These are phyloP conservation scores for Itoplectis maculator DNA, from an alignment of 2,888 invertebrate genomes.

Conservation along the genomic window DNA sequence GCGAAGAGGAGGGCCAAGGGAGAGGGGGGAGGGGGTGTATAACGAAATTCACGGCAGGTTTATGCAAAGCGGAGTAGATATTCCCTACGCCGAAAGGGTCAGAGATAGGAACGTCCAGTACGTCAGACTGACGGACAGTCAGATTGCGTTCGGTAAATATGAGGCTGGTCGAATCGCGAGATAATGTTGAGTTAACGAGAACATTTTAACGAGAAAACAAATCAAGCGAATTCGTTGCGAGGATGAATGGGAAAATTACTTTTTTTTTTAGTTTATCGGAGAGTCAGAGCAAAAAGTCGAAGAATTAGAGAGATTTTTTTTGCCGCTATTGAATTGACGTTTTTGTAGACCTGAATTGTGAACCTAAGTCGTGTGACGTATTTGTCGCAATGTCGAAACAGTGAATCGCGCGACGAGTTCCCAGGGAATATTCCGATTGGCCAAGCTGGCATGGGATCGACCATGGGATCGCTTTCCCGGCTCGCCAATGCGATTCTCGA, in stretches of 20 bases:
- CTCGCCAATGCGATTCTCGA: slow-evolving; percentile 44
- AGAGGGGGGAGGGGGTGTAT: slow-evolving; percentile 41
- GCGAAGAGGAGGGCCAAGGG: not conserved
- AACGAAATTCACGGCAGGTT: slow-evolving; percentile 62
- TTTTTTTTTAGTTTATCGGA: too few species aligned
- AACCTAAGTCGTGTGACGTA: too few species aligned
- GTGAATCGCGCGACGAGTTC: slow-evolving; percentile 41
- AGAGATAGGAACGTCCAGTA: slow-evolving; percentile 57
- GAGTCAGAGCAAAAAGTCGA: too few species aligned
- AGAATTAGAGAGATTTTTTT: too few species aligned
- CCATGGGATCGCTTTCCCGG: slow-evolving; percentile 36
- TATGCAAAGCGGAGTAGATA: slow-evolving; percentile 60
- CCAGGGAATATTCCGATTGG: slow-evolving; percentile 53
- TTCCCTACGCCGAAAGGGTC: slow-evolving; percentile 25
- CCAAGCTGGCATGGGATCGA: slow-evolving; percentile 41
- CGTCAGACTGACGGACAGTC: slow-evolving; percentile 32
- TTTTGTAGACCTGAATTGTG: too few species aligned
- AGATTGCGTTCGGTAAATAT: slow-evolving; percentile 44
- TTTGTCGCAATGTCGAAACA: too few species aligned
- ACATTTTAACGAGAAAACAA: too few species aligned
- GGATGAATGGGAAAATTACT: too few species aligned
- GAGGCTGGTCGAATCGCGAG: slow-evolving; percentile 3
- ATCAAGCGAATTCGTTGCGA: too few species aligned
- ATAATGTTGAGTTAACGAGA: slow-evolving; percentile 2
- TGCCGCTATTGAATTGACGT: too few species aligned